Evolutionary conservation across 2,113 vertebrate genomes (phyloP).

Genomic region (Psilopsiagon aymara): DNA sequence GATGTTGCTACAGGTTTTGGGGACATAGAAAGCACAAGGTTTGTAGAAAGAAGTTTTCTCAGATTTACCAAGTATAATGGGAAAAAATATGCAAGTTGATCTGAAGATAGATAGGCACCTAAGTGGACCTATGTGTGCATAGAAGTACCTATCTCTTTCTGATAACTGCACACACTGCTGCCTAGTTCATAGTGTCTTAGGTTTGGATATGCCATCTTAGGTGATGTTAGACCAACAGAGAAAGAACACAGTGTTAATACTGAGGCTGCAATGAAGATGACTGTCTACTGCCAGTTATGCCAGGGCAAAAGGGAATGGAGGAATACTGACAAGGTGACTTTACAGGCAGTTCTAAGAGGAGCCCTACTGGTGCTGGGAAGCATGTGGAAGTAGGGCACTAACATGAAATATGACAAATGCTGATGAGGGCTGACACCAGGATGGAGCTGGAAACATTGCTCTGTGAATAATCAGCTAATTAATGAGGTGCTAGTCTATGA

Average conservation of each 20-base stretch:
- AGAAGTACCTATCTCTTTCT: neutral
- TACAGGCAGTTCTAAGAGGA: neutral
- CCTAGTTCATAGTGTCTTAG: neutral
- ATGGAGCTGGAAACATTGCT: neutral
- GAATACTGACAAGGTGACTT: neutral
- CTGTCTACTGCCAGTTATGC: neutral
- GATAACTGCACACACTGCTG: neutral
- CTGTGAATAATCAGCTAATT: neutral
- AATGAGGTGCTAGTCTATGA: neutral
- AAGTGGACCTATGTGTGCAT: neutral
- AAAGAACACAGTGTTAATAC: neutral
- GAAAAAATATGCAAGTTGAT: neutral
- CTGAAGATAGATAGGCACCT: neutral
- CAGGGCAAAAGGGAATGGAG: neutral
- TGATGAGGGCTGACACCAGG: neutral
- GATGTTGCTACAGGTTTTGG: neutral
- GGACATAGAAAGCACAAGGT: neutral
- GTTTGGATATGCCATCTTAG: rapidly evolving
- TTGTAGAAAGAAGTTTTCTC: neutral
- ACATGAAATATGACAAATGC: neutral
- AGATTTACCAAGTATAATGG: neutral
- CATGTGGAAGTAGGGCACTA: neutral
- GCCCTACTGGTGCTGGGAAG: neutral
- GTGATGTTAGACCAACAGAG: neutral
- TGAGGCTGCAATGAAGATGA: neutral